These are phyloP conservation scores for Ammodytes marinus DNA, from an alignment of 2,113 vertebrate genomes.

Conservation along the genomic window DNA sequence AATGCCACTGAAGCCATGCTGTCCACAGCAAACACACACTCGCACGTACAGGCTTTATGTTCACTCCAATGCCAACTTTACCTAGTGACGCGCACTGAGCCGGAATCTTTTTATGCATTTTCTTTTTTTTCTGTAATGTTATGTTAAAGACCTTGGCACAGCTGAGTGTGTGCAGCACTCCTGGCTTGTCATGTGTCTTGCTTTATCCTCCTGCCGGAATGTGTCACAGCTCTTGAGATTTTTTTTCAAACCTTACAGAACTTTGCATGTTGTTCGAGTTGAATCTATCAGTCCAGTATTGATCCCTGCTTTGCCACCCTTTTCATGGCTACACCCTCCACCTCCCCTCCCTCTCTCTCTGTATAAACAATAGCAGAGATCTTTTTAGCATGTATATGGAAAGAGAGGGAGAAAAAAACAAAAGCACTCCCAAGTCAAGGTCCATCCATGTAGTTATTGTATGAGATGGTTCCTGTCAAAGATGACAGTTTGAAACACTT, in stretches of 20 bases:
- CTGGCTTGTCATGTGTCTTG: conserved; percentile 60
- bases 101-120: conserved; percentile 82
- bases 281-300: conserved; percentile 67
- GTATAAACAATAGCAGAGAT: conserved; percentile 49
- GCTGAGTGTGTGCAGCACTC: conserved; percentile 69
- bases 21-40: conserved; percentile 83
- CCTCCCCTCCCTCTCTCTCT: conserved; percentile 8
- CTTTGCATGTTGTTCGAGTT: conserved; percentile 55
- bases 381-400: conserved; percentile 75
- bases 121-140: conserved; percentile 87
- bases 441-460: conserved; percentile 83
- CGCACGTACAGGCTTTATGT: conserved; percentile 87
- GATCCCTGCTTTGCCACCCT: conserved; percentile 51
- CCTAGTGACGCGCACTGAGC: conserved; percentile 69
- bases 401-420: conserved; percentile 22
- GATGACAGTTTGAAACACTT: conserved; percentile 86
- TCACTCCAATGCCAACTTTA: conserved; percentile 43
- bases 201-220: conserved; percentile 26
- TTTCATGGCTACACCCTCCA: conserved; percentile 39
- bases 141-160: conserved; percentile 78
- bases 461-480: conserved; percentile 84
- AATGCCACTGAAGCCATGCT: conserved; percentile 95
- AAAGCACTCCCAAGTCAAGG: conserved; percentile 76
- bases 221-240: conserved; percentile 34
- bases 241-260: conserved; percentile 32